Evolutionary conservation across 2,797 vertebrate genomes (phyloP), one percentile per base, ranked within the genome.

Genomic region (Choloepus didactylus): DNA sequence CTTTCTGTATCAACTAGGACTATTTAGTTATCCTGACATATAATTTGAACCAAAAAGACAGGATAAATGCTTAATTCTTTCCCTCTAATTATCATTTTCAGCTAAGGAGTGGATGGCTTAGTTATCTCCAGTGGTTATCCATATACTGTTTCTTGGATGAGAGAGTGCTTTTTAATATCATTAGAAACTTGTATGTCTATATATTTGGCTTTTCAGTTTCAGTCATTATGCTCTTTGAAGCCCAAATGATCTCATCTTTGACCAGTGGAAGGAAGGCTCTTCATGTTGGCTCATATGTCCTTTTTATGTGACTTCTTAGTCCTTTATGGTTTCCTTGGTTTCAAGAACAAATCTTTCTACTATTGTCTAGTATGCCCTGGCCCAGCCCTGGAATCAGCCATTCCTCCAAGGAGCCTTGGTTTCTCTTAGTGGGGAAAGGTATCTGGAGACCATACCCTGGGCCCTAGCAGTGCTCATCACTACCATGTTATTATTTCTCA

Each of bases 41-140:
- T 35, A 81, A 66, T 69, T 75, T 75, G 54, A 88, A 70, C 72
- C 35, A 38, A 67, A 85, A 80, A 73, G 59, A 89, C 27, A 81
- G 8, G 27, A 41, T 67, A 81, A n/a, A 81, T 76, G 41, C 35
- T 73, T 67, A 44, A 25, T n/a, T 60, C 51, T 67, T 83, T 56
- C 51, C 59, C 92, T 66, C 38, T 59, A 31, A 54, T 31, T 12
- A 10, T 23, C 31, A 46, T 82, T 93, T 93, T 91, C 83, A 77
- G 83, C 49, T 54, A 73, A 82, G 38, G 38, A 72, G 38, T 77
- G n/a, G 4, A 77, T 77, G 10, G 6, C 54, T 15, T 64, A 2
- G 1, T 2, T 80, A 73, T 23, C 35, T 46, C 23, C 59, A 27
- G 3, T 60, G 27, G 41, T 81, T 41, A 46, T 46, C 35, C 21